phyloP scores from a whole-genome alignment of 2,888 invertebrate species.

The Epinotia nisella region DNA sequence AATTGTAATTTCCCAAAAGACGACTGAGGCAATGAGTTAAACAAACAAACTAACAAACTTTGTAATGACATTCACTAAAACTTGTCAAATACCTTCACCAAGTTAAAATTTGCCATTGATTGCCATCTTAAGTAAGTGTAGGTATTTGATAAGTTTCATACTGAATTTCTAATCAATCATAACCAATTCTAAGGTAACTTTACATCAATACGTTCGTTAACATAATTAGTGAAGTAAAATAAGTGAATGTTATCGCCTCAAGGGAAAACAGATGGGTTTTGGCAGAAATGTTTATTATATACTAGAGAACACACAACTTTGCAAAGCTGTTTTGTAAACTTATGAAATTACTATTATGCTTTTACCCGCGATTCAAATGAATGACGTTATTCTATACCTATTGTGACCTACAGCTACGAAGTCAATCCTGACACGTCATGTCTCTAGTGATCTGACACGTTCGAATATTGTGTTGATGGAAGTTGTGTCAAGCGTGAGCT shows the following conservation, averaged over 20 bases:
- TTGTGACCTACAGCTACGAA: too few species aligned
- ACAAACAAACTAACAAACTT: not conserved
- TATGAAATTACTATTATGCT: too few species aligned
- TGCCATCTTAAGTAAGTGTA: not conserved
- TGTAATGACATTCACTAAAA: not conserved
- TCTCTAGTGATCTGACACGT: too few species aligned
- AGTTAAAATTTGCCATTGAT: conserved; percentile 16
- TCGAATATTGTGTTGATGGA: too few species aligned
- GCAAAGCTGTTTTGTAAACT: too few species aligned
- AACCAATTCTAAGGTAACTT: not conserved
- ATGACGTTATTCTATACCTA: too few species aligned
- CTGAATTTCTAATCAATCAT: not conserved
- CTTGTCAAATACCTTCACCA: not conserved
- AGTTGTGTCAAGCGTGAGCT: too few species aligned
- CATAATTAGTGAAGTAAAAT: not conserved
- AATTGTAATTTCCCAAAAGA: not conserved
- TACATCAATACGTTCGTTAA: not conserved
- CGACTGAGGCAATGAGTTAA: not conserved
- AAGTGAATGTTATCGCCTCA: not conserved
- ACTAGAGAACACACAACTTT: too few species aligned
- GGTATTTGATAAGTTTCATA: not conserved
- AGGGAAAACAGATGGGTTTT: too few species aligned
- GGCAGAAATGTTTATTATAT: too few species aligned
- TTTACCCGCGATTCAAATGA: too few species aligned
- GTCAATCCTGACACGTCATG: too few species aligned